phyloP scores from a whole-genome alignment of 2,888 invertebrate genomes.

The Carterocephalus palaemon region DNA sequence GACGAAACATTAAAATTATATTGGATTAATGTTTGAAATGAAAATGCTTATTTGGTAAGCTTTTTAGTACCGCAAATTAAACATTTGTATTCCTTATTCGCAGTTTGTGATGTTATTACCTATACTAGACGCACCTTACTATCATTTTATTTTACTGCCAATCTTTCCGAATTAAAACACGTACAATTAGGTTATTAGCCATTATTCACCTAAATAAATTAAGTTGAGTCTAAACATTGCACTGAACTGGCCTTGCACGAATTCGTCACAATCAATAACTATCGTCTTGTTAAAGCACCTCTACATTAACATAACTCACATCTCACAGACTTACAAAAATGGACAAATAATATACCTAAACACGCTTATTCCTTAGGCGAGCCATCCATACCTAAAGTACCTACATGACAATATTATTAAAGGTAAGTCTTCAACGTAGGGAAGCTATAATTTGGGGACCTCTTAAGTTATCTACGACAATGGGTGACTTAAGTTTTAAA shows the following conservation, averaged over 20 bases:
- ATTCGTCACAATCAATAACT: too few species aligned
- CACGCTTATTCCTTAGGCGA: slow-evolving; percentile 3
- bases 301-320: slow-evolving; percentile 1
- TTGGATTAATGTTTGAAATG: slow-evolving; percentile 2
- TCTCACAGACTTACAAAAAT: slow-evolving; percentile 1
- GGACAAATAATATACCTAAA: slow-evolving; percentile 13
- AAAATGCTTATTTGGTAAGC: slow-evolving; percentile 6
- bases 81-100: too few species aligned
- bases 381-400: slow-evolving; percentile 8
- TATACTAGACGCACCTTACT: too few species aligned
- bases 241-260: too few species aligned
- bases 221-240: too few species aligned
- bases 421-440: slow-evolving; percentile 8
- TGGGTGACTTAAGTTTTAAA: slow-evolving; percentile 26
- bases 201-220: too few species aligned
- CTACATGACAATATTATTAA: slow-evolving; percentile 8
- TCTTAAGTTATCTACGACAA: slow-evolving; percentile 9
- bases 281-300: slow-evolving; percentile 14
- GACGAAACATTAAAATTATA: slow-evolving; percentile 20
- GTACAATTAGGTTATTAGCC: too few species aligned
- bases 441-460: slow-evolving; percentile 8
- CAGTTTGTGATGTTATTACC: too few species aligned
- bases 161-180: too few species aligned
- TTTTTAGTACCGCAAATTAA: too few species aligned
- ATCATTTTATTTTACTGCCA: too few species aligned